Evolutionary conservation across 2,113 vertebrate species (phyloP).

Genomic region (Pteruthius melanotis): DNA sequence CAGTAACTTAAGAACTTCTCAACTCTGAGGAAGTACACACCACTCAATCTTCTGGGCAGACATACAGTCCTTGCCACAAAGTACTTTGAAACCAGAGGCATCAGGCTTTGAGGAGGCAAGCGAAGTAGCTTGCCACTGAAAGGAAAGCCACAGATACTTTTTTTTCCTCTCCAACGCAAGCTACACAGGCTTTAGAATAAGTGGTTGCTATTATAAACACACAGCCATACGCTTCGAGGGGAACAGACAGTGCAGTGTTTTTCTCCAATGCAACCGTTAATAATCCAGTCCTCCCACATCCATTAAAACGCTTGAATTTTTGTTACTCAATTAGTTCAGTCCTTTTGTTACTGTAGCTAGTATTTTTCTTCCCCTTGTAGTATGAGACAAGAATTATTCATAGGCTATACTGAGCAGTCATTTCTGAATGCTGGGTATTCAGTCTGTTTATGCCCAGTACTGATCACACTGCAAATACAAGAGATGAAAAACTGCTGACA

Average conservation of each 20-base stretch:
- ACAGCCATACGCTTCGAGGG: not conserved
- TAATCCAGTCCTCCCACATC: constrained; percentile 15
- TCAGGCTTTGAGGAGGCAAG: not conserved
- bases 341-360: constrained; percentile 1
- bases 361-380: constrained; percentile 22
- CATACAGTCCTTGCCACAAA: not conserved
- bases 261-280: not conserved
- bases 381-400: not conserved
- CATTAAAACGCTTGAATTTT: not conserved
- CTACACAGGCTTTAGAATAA: not conserved
- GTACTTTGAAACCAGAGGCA: not conserved
- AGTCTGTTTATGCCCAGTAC: not conserved
- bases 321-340: constrained; percentile 11
- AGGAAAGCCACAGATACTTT: not conserved
- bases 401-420: not conserved
- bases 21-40: not conserved
- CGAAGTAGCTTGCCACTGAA: not conserved
- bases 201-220: not conserved
- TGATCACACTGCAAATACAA: not conserved
- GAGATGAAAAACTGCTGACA: not conserved
- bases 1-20: not conserved
- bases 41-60: not conserved
- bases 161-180: not conserved
- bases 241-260: constrained; percentile 7
- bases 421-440: not conserved